Conservation (phyloP, 2,888 invertebrate species). For the Cosmia trapezina region DNA sequence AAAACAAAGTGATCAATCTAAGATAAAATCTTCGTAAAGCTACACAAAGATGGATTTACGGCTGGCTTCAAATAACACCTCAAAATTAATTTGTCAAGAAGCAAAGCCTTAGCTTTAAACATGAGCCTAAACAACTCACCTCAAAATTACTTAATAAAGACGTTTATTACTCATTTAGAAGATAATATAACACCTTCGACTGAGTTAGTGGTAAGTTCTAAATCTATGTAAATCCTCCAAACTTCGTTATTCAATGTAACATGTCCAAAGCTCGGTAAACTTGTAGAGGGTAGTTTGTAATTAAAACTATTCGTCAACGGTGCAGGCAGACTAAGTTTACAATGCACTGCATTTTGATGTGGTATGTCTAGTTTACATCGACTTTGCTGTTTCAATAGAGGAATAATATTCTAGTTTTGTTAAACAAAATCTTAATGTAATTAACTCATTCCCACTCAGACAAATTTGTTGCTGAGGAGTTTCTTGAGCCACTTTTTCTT, state of each 20-base stretch:
- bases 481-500: too few species aligned
- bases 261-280: slow-evolving; percentile 44
- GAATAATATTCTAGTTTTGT: neutral
- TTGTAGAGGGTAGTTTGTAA: slow-evolving; percentile 55
- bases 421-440: neutral
- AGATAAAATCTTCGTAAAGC: slow-evolving; percentile 11
- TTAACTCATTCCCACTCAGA: too few species aligned
- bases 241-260: slow-evolving; percentile 46
- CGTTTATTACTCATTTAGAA: slow-evolving; percentile 45
- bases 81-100: slow-evolving; percentile 46
- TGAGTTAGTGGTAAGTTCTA: neutral
- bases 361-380: slow-evolving; percentile 12
- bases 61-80: slow-evolving; percentile 21
- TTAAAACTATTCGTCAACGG: slow-evolving; percentile 66
- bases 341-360: slow-evolving; percentile 43
- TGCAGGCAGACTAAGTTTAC: slow-evolving; percentile 28
- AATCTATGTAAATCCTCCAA: slow-evolving; percentile 24
- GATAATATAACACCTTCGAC: slow-evolving; percentile 14
- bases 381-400: neutral
- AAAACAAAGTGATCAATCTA: neutral
- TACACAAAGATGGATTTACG: slow-evolving; percentile 1
- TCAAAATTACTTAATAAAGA: slow-evolving; percentile 50
- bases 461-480: too few species aligned
- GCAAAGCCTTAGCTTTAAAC: slow-evolving; percentile 31
- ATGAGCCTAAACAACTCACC: slow-evolving; percentile 33